Evolutionary conservation across 2,888 invertebrate genomes (phyloP).

Genomic region (Cyaniris semiargus): DNA sequence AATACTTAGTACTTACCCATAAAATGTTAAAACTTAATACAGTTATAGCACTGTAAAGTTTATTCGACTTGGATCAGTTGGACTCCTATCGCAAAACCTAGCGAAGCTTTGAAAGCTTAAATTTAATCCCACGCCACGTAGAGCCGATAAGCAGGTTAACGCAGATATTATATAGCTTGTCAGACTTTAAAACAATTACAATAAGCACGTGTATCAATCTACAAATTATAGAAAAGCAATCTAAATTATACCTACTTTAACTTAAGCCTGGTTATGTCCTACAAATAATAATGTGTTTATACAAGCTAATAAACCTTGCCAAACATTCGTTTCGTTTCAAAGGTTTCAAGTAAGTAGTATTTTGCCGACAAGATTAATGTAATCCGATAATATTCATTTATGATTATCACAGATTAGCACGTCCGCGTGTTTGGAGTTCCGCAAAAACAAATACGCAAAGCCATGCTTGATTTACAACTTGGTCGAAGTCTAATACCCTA

Average conservation of each 20-base stretch:
- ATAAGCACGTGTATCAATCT: too few relatives aligned
- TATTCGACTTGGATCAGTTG: background rate
- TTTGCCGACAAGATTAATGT: background rate
- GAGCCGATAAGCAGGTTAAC: too few relatives aligned
- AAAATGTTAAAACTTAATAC: too few relatives aligned
- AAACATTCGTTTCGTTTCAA: background rate
- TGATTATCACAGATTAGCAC: background rate
- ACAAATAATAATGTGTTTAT: too few relatives aligned
- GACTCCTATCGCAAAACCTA: background rate
- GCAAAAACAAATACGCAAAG: background rate
- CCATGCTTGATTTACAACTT: background rate
- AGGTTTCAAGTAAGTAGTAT: background rate
- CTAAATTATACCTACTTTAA: too few relatives aligned
- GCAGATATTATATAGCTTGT: too few relatives aligned
- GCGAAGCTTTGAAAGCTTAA: background rate
- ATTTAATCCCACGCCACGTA: background rate
- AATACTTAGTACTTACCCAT: too few relatives aligned
- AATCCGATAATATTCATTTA: background rate
- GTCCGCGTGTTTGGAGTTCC: background rate
- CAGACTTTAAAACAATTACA: too few relatives aligned
- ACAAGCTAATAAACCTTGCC: background rate
- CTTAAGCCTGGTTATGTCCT: too few relatives aligned
- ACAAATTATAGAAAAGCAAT: too few relatives aligned
- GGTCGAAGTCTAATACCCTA: background rate
- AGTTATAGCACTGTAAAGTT: too few relatives aligned